Evolutionary conservation across 2,797 vertebrate species (phyloP), one percentile per base, ranked within the genome.

Genomic region (Furcifer pardalis): DNA sequence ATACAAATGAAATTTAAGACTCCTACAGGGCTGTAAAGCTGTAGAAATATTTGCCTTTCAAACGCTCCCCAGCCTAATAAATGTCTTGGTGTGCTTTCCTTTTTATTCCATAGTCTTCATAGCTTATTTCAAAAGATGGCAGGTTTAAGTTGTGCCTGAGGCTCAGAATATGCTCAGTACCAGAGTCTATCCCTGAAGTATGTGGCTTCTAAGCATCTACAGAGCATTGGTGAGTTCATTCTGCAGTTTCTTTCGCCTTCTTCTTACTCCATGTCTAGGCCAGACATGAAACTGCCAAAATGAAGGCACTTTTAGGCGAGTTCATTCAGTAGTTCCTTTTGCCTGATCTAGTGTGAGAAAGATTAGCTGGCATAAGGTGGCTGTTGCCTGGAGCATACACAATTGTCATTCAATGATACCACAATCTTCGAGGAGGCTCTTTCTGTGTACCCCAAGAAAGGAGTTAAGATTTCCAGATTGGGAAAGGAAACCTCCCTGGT

Each of bases 1-100:
- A 78, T 71, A 84, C 66, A 77, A 84, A 84, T 84, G 65, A 78
- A 78, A 78, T 77, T 84, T 84, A 78, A 84, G 60, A 71, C 52
- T 84, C 82, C 75, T 44, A 9, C 52, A 84, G 75, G 75, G 42
- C 40, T 71, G 75, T 84, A 84, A 84, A 84, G 49, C 75, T 77
- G 65, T 84, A 78, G 73, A 84, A 84, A 84, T 84, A 84, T 84
- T 84, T 77, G 75, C 65, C 75, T 84, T 84, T 71, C 63, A 77
- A 69, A 77, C 44, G 68, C 82, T 68, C 73, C 35, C 82, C 30
- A 77, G 75, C 52, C 75, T 77, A 84, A 84, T 84, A 84, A 84
- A 84, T 84, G 82, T 84, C 82, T 84, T 30, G 1, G 60, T 46
- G 25, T 84, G 49, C 65, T 71, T 84, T 78, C 42, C 49, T 32